Base-by-base conservation (phyloP, 2,113 vertebrate genomes). In the Trematomus loennbergii region DNA sequence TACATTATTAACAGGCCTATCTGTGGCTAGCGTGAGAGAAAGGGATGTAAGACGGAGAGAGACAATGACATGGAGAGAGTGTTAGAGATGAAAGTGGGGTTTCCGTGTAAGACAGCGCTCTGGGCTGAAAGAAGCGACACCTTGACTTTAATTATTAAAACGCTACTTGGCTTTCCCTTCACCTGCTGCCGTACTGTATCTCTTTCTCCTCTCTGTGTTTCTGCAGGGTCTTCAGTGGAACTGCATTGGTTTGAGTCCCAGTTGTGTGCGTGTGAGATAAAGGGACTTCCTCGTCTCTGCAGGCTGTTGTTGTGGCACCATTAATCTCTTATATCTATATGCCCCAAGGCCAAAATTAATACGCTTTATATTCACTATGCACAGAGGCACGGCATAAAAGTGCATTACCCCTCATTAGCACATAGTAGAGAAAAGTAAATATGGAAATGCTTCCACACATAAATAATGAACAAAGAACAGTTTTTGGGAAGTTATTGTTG, bases 131-230 rank as follows among this genome's bases (percentile, higher is more conserved):
- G 73, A 69, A 86, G 81, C 46, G 83, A 88, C 90, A 76, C 84
- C 80, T 78, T 72, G 45, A 54, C 84, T 88, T 90, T 59, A 84
- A 90, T 92, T 92, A 90, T 93, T 92, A 87, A 91, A 68, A 40
- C 4, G 10, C 22, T 59, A 72, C 87, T 88, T 84, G 80, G 75
- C 90, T 88, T 85, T 84, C 71, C 67, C 53, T 85, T 88, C 80
- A 71, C 1, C 58, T 61, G 52, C 64, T 68, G 67, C 63, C 64
- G n/a, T 62, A 46, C 69, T 52, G 52, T 53, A 48, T 58, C 20
- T 40, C 22, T 53, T 59, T 74, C 50, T 62, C 49, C 58, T n/a
- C 16, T 66, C 40, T 65, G 48, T 78, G 54, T 80, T 22, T 57
- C 81, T 62, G 10, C 16, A 15, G 25, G 43, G 78, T 71, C 64